phyloP scores from a whole-genome alignment of 2,113 vertebrate genomes.

The Eclectus roratus region DNA sequence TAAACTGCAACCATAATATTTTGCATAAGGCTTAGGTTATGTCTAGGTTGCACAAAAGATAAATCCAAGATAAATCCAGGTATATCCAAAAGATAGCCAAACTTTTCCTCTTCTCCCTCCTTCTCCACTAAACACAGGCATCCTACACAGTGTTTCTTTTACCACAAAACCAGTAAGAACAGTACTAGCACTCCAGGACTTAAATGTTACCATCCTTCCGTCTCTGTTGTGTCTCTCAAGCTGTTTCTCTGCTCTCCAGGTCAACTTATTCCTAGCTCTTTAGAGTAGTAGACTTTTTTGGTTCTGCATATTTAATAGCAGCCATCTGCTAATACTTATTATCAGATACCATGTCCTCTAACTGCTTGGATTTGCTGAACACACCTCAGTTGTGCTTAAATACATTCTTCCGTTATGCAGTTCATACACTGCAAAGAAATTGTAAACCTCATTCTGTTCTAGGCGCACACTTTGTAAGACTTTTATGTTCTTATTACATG shows the following conservation, averaged over 20 bases:
- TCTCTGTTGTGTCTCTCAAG: background rate
- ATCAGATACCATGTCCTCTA: background rate
- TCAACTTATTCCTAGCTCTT: background rate
- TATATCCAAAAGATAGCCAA: background rate
- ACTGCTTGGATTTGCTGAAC: background rate
- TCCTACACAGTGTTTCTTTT: background rate
- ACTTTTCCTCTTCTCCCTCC: background rate
- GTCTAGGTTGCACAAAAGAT: background rate
- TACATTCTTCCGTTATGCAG: background rate
- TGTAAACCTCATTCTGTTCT: background rate
- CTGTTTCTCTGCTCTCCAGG: background rate
- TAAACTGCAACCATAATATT: background rate
- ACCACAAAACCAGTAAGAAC: background rate
- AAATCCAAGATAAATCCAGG: background rate
- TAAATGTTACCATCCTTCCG: background rate
- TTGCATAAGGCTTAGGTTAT: background rate
- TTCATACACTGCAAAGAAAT: background rate
- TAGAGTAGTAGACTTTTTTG: background rate
- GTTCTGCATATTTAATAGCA: background rate
- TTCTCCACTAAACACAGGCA: background rate
- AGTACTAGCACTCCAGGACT: rapidly evolving
- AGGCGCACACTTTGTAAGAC: background rate
- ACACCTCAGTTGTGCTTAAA: background rate
- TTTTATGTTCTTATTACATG: background rate
- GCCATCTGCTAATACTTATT: background rate